A percentile compares a stretch with the other conserved stretches of the same genome.
phyloP scores from a whole-genome alignment of 2,797 vertebrate species.

The Peromyscus nudipes region DNA sequence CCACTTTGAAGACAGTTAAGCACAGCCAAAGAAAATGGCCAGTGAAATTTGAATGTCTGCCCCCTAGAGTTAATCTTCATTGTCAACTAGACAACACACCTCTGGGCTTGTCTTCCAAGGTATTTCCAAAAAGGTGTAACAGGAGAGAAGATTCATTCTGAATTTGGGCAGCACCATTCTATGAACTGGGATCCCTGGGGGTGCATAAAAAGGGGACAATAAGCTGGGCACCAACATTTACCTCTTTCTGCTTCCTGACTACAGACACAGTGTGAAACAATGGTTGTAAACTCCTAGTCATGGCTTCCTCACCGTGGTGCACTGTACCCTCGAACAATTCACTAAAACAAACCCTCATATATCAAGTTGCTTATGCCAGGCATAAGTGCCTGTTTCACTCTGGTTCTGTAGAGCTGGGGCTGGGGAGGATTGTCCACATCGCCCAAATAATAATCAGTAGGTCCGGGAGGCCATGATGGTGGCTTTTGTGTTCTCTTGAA shows the following conservation, averaged over 20 bases:
- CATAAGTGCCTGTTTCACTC: not conserved
- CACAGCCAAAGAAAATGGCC: not conserved
- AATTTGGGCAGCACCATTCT: not conserved
- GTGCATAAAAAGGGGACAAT: not conserved
- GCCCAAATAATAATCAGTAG: not conserved
- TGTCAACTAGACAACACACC: not conserved
- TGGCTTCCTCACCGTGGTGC: not conserved
- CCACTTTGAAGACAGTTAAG: not conserved
- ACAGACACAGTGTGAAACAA: not conserved
- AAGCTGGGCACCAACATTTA: not conserved
- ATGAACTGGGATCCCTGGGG: not conserved
- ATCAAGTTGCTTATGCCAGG: not conserved
- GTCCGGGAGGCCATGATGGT: not conserved
- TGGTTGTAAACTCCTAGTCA: not conserved
- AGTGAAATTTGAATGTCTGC: not conserved
- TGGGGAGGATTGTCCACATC: not conserved
- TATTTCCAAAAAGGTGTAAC: not conserved
- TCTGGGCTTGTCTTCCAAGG: not conserved
- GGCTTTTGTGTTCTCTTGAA: conserved; percentile 10
- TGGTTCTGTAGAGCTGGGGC: not conserved
- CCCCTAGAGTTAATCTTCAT: not conserved
- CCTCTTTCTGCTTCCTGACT: not conserved
- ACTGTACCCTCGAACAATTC: not conserved
- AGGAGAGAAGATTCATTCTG: not conserved
- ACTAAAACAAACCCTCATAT: not conserved